A percentile compares a stretch with the other conserved stretches of the same genome.
Conservation (phyloP, 2,888 invertebrate genomes). For the Neria commutata region DNA sequence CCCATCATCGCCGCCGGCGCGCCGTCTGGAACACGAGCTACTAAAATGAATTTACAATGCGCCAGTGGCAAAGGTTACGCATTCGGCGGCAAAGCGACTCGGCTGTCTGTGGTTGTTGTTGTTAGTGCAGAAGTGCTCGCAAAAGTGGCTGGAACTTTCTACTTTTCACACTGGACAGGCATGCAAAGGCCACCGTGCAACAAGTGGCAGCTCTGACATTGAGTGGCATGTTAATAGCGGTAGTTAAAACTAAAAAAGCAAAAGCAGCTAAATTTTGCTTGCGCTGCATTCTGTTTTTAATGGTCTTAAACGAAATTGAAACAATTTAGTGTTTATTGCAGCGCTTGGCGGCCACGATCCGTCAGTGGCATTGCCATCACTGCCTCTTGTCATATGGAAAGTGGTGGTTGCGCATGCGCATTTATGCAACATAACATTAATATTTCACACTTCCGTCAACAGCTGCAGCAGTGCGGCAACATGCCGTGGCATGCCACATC, state of each 20-base stretch:
- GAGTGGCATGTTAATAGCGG: not conserved
- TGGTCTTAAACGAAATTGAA: no score
- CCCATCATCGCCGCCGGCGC: no score
- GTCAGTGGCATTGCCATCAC: not conserved
- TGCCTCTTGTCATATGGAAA: no score
- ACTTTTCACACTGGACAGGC: not conserved
- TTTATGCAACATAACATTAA: conserved; percentile 17
- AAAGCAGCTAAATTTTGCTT: no score
- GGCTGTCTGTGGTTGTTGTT: not conserved
- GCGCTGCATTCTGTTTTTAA: no score
- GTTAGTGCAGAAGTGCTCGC: not conserved
- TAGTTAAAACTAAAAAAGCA: not conserved
- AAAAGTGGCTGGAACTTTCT: not conserved
- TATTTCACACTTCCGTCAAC: conserved; percentile 11
- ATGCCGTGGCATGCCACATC: no score
- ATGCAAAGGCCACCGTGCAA: conserved; percentile 1
- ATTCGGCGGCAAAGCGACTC: not conserved
- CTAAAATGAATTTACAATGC: conserved; percentile 1
- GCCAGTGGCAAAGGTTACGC: not conserved
- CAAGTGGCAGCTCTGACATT: not conserved
- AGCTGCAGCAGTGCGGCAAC: not conserved
- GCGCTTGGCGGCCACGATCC: not conserved
- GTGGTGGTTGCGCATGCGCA: not conserved
- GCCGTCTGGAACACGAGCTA: not conserved
- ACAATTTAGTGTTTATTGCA: not conserved